phyloP scores from a whole-genome alignment of 1,140 invertebrate species.

The Acromyrmex charruanus region DNA sequence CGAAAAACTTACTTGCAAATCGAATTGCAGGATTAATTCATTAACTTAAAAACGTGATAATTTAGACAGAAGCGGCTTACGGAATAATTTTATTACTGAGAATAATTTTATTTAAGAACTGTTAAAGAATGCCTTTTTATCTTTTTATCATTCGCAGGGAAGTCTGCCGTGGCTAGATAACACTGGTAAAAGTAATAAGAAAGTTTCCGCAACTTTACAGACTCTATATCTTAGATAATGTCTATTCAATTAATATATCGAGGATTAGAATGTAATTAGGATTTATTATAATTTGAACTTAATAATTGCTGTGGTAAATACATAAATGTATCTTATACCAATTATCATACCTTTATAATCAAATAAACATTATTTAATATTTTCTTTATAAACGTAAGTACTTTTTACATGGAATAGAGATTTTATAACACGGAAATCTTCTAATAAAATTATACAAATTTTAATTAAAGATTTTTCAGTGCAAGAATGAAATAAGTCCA shows the following conservation, averaged over 20 bases:
- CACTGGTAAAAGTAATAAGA: conserved; percentile 37
- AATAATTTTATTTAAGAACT: not conserved
- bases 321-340: not conserved
- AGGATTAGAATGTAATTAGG: not conserved
- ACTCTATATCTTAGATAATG: conserved; percentile 3
- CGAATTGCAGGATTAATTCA: conserved; percentile 5
- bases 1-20: not conserved
- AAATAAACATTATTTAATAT: not conserved
- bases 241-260: conserved; percentile 21
- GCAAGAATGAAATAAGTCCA: not conserved
- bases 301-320: not conserved
- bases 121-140: conserved; percentile 14
- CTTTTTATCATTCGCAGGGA: not conserved
- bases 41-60: not conserved
- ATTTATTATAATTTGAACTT: not conserved
- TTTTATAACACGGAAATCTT: not conserved
- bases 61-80: not conserved
- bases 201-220: conserved; percentile 41
- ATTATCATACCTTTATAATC: not conserved
- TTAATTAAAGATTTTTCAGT: not conserved
- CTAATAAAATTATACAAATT: not conserved
- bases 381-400: not conserved
- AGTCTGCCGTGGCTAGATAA: conserved; percentile 33
- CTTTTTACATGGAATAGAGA: not conserved
- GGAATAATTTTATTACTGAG: conserved; percentile 27